Evolutionary conservation across 1,140 invertebrate species (phyloP), one percentile per base, ranked within the genome.

Genomic region (Tetranychus cinnabarinus): DNA sequence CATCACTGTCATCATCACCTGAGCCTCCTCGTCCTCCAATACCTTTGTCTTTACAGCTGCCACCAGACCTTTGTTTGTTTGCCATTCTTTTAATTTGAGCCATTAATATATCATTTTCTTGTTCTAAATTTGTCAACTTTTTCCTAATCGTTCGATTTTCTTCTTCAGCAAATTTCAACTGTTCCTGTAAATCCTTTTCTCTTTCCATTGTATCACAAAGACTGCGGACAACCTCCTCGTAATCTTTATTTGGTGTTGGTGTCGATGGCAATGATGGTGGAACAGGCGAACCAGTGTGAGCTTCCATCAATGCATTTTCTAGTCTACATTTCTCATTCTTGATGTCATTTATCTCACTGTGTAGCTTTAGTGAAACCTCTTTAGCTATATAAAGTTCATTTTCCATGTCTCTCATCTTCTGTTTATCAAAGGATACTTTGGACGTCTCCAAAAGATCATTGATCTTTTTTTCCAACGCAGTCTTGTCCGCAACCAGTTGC

Each of bases 91-190:
- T 42, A 46, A 58, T 58, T 58, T 91, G 88, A 74, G 87, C 78
- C 70, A 84, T 81, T 73, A 92, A 77, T 61, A 83, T 85, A 74
- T 92, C 88, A 77, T 91, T 91, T 77, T 92, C 88, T 72, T 90
- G 86, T 76, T 92, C 88, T 69, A 90, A 79, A 64, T 86, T 80
- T 64, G 82, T 81, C 65, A 85, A 78, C 76, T 87, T 88, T 78
- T 85, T 87, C 72, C 86, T 78, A 69, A 87, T 79, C 71, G 80
- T 84, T 77, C 82, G 78, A 69, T 80, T 81, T 78, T 93, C 87
- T 73, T 90, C 86, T 73, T 91, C 87, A 36, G 86, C 81, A 72
- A 88, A 90, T 63, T 82, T 81, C 8, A 93, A 71, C 71, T 93
- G 88, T 71, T 93, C 88, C 64, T 86, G 79, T 0, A 95, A 74